These are phyloP conservation scores for Parnassius apollo DNA, from an alignment of 2,888 invertebrate genomes.

Conservation along the genomic window DNA sequence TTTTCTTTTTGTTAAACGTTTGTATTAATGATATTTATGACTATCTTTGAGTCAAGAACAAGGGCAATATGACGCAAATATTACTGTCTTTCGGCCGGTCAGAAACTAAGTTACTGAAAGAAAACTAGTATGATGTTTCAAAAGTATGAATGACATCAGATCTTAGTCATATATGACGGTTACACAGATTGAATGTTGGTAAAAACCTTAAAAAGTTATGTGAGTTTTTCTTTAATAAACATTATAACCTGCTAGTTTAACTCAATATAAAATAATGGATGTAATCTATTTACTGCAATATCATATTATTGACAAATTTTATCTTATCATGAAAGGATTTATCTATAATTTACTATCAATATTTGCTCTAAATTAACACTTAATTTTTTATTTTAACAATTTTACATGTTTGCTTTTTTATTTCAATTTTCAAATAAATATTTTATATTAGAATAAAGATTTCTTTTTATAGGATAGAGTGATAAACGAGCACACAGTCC, in stretches of 20 bases:
- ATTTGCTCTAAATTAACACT: constrained; percentile 17
- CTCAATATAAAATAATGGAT: not conserved
- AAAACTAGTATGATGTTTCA: constrained; percentile 2
- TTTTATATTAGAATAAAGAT: too few species aligned
- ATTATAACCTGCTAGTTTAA: not conserved
- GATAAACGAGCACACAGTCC: too few species aligned
- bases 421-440: too few species aligned
- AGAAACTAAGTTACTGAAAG: constrained; percentile 4
- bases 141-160: constrained; percentile 53
- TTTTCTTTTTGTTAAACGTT: constrained; percentile 33
- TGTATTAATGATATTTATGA: constrained; percentile 9
- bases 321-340: constrained; percentile 22
- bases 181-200: constrained; percentile 26
- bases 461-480: too few species aligned
- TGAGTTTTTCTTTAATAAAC: not conserved
- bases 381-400: too few species aligned
- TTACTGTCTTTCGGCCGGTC: constrained; percentile 1
- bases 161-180: constrained; percentile 48
- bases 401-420: too few species aligned
- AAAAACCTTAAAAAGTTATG: not conserved
- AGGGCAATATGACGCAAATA: constrained; percentile 18
- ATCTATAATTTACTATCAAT: constrained; percentile 24
- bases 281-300: not conserved
- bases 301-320: constrained; percentile 26
- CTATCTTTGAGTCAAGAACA: constrained; percentile 26